Conservation (phyloP, 2,797 vertebrate genomes). For the Pseudomugil tenellus region DNA sequence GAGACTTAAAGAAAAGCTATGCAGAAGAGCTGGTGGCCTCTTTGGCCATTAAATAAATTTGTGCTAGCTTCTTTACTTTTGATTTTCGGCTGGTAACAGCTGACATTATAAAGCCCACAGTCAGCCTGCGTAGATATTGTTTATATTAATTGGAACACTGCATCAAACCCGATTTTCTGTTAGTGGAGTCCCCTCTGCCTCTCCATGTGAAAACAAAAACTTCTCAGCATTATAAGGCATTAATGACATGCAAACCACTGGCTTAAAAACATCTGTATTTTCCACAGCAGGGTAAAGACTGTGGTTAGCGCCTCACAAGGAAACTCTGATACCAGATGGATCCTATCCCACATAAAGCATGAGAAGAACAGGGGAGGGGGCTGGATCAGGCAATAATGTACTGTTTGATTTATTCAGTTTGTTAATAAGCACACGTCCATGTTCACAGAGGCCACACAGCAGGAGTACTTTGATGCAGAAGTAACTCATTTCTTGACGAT, state of each 20-base stretch:
- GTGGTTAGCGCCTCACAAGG: conserved; percentile 65
- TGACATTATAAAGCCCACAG: conserved; percentile 7
- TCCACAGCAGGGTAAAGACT: conserved; percentile 65
- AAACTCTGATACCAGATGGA: conserved; percentile 75
- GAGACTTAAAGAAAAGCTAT: no score
- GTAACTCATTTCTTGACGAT: conserved; percentile 14
- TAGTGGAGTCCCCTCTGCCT: conserved; percentile 37
- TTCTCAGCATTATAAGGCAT: conserved; percentile 46
- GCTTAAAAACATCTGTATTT: conserved; percentile 61
- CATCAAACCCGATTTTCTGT: conserved; percentile 30
- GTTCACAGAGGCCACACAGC: conserved; percentile 31
- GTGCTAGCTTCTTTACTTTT: no score
- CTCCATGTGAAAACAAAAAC: conserved; percentile 48
- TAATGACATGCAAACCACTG: conserved; percentile 63
- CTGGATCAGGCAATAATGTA: conserved; percentile 49
- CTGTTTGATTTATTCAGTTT: conserved; percentile 49
- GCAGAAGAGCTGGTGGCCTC: no score
- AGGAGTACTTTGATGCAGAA: conserved; percentile 16
- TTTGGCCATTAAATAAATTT: no score
- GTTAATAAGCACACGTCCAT: conserved; percentile 37
- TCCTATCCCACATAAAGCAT: conserved; percentile 63
- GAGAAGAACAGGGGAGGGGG: conserved; percentile 41
- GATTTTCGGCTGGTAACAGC: not conserved
- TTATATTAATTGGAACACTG: conserved; percentile 22
- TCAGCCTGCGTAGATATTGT: conserved; percentile 15